Base-by-base conservation (phyloP, 2,888 invertebrate species). In the Unio delphinus region DNA sequence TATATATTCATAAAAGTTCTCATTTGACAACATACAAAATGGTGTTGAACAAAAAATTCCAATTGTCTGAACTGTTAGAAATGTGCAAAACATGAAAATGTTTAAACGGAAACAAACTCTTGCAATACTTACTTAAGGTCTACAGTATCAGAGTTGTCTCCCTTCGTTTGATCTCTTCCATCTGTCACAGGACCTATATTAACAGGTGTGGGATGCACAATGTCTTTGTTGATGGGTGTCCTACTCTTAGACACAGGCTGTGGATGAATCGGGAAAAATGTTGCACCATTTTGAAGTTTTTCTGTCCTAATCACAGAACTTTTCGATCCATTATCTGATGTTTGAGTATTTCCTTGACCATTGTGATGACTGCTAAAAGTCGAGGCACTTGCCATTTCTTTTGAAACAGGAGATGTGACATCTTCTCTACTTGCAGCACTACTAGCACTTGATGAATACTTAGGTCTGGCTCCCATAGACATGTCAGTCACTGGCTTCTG, bases 201-300 rank as follows among this genome's bases (percentile, higher is more conserved):
- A 20, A 79, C 74, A 17, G 82, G 83, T 23, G 77, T 82, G n/a
- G 83, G 82, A 58, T 83, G 81, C 8, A 82, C 28, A 15, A 83
- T 69, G 56, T 80, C 79, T 45, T 79, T 80, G 59, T 75, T 78
- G 28, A 78, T 69, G n/a, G 76, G 68, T 15, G 67, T 74, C 45
- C 68, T 70, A 61, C 57, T 65, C 64, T 78, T 79, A 11, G 75
- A 65, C n/a, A 85, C 76, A 6, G 86, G 86, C 64, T 85, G 84
- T 3, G 86, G 86, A 63, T 86, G 85, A 26, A 86, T 85, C 1
- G 86, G 86, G 30, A 84, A 83, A 72, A 86, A 86, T 55, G 79
- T 79, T 11, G 83, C 75, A 18, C 83, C 84, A 18, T 74, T 69
- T 8, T 74, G 54, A 20, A 85, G 61, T 65, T 84, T 84, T 67